Base-by-base conservation (phyloP, 1,140 invertebrate genomes). In the Lysiphlebus fabarum region DNA sequence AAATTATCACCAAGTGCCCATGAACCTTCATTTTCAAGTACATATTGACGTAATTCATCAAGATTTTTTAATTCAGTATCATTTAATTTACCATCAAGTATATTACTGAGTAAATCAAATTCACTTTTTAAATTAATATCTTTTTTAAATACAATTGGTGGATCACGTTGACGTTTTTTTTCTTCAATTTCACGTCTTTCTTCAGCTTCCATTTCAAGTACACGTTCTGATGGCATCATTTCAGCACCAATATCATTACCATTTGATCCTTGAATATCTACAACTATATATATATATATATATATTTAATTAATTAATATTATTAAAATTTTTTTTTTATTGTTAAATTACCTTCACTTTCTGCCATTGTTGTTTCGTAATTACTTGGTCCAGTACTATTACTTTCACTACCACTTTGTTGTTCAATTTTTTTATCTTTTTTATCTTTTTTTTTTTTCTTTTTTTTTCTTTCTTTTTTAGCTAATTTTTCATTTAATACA, bases 1-100 rank as follows among this genome's bases (percentile, higher is more conserved):
- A 95, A 95, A 62, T 91, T 87, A 64, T 94, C 92, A 2, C 92
- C 91, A 8, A 96, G 81, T 45, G 92, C 91, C 93, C 93, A 95
- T 62, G 90, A 91, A 45, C 93, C 93, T 67, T 93, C 91, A 65
- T 92, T 90, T 60, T 90, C 88, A 56, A 94, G 78, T 67, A 94
- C 85, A 76, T 95, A 96, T 70, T 92, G 90, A 67, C 89, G 84
- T 58, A 96, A 78, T 80, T 96, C 92, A 63, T 88, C 84, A 64
- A 92, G 76, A 66, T 86, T 87, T 58, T 82, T 82, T 66, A 84
- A 80, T 69, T 92, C 90, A 45, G 89, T 88, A 6, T 85, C 82
- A 49, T 76, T 82, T 36, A 91, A 76, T 66, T 87, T 85, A 2
- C 83, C 84, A 59, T 86, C 84, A 4, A 90, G 75, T 17, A 83